phyloP scores from a whole-genome alignment of 2,113 vertebrate genomes.

The Puffinus mauretanicus region DNA sequence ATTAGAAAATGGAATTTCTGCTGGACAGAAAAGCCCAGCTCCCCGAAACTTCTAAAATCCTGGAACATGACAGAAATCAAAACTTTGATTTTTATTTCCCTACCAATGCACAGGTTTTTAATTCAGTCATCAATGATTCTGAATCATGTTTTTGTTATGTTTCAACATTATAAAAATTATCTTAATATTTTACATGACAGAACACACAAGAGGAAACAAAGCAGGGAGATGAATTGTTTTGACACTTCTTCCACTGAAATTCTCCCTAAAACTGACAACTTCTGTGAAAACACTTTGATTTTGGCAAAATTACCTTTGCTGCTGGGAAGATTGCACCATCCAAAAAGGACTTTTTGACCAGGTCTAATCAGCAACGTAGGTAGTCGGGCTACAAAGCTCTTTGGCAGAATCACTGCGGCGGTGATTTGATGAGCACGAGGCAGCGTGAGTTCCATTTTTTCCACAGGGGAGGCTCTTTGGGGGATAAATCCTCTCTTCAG shows the following conservation, averaged over 20 bases:
- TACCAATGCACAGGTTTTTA: background rate
- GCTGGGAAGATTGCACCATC: background rate
- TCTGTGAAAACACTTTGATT: constrained; percentile 1
- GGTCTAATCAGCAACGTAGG: background rate
- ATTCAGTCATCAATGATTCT: background rate
- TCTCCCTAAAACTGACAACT: background rate
- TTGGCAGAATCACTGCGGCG: background rate
- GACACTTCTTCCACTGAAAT: background rate
- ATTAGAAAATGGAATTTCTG: background rate
- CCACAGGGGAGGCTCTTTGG: background rate
- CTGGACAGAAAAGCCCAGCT: background rate
- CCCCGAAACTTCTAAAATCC: background rate
- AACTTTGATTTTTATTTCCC: background rate
- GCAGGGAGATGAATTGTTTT: constrained; percentile 9
- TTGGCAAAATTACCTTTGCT: constrained; percentile 6
- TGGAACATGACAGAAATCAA: background rate
- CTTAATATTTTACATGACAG: background rate
- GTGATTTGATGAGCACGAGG: background rate
- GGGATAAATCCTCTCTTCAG: background rate
- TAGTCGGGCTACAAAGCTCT: background rate
- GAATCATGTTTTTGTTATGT: background rate
- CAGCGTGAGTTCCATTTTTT: background rate
- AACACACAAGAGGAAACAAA: constrained; percentile 9
- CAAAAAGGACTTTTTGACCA: background rate
- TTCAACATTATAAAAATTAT: background rate